These are phyloP conservation scores for Tragelaphus buxtoni DNA, from an alignment of 2,113 vertebrate genomes.

Conservation along the genomic window DNA sequence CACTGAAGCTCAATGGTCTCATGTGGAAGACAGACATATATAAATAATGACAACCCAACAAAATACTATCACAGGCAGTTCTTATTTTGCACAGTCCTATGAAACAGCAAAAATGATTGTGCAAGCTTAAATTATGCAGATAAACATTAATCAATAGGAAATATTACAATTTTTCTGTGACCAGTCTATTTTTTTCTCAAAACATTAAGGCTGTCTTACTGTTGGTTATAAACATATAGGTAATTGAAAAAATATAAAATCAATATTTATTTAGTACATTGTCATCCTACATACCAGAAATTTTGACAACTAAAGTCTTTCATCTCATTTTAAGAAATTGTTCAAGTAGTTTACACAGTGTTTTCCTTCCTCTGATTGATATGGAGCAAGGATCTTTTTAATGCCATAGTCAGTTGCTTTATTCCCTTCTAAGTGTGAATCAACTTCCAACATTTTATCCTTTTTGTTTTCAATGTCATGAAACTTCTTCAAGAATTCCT, in stretches of 20 bases:
- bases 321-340: not conserved
- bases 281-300: not conserved
- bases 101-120: not conserved
- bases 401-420: not conserved
- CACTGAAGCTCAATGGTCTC: not conserved
- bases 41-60: not conserved
- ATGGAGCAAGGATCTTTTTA: not conserved
- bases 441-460: not conserved
- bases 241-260: not conserved
- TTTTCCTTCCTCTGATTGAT: not conserved
- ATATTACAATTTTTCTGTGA: not conserved
- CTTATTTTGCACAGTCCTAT: not conserved
- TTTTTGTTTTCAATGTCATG: not conserved
- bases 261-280: not conserved
- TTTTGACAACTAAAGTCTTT: not conserved
- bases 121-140: not conserved
- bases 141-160: not conserved
- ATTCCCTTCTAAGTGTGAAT: not conserved
- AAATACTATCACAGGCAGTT: not conserved
- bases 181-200: not conserved
- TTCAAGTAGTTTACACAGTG: not conserved
- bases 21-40: not conserved
- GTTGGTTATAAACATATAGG: not conserved
- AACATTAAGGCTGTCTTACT: not conserved
- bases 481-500: not conserved